phyloP scores from a whole-genome alignment of 2,797 vertebrate species.

The Halcyon leucocephala region DNA sequence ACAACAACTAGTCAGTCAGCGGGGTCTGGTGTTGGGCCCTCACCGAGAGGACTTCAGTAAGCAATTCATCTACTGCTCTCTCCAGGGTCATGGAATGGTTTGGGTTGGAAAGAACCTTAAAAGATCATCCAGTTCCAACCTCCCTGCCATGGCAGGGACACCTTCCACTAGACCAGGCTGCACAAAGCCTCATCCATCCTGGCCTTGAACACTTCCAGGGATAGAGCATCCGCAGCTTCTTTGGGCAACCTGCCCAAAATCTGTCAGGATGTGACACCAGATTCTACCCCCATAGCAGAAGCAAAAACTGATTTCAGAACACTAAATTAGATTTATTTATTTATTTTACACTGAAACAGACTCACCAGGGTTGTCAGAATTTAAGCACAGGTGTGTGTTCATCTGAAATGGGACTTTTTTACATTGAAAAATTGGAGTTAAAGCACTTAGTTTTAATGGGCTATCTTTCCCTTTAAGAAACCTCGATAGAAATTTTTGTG shows the following conservation, averaged over 20 bases:
- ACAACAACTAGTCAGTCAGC: rapidly evolving
- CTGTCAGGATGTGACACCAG: rapidly evolving
- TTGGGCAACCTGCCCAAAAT: no score
- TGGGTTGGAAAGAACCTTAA: no score
- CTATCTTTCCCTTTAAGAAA: background rate
- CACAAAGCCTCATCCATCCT: no score
- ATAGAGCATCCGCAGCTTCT: no score
- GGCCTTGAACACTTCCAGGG: no score
- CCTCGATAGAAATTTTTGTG: background rate
- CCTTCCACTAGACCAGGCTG: no score
- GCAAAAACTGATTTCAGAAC: background rate
- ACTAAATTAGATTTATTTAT: no score
- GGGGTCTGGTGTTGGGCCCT: rapidly evolving
- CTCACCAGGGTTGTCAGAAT: background rate
- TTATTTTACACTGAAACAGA: background rate
- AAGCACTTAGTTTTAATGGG: background rate
- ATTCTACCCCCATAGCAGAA: background rate
- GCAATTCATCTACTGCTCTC: background rate
- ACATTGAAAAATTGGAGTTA: background rate
- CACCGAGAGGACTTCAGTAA: no score
- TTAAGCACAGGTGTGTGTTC: background rate
- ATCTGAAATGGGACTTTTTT: background rate
- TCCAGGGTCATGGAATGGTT: no score
- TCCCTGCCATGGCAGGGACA: no score
- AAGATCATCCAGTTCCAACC: no score